Base-by-base conservation (phyloP, 2,888 invertebrate species). In the Sceliomorpha sp. region DNA sequence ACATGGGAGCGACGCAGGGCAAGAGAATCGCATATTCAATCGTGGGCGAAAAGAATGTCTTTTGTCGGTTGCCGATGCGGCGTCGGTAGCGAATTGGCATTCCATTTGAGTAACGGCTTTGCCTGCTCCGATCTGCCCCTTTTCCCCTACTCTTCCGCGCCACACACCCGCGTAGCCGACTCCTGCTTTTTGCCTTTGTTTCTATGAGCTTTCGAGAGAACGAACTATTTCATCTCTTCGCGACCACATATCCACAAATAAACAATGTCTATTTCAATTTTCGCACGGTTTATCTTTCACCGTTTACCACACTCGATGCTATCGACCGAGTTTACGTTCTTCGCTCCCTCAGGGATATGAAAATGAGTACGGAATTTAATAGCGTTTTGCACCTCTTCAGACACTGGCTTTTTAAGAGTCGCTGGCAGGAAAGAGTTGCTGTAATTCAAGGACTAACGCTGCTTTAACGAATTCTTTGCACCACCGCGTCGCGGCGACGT, bases 21-120 rank as follows among this genome's bases (percentile, higher is more conserved):
- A 64, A 55, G 75, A 68, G 64, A 81, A 79, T 80, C 77, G 79
- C 80, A 79, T 78, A 83, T 83, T 83, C 82, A 79, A 80, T 80
- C 77, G 80, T 55, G 76, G 51, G 69, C 75, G 76, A 80, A 77
- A 79, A 78, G 83, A 83, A 83, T 83, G 77, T 77, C 83, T 82
- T 84, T 83, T 83, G 82, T 83, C 78, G 80, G 77, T 70, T 73
- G 72, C 72, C 74, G 72, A 62, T 70, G 74, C 67, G 55, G 72
- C 59, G 64, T 67, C 75, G 63, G 72, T 75, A 50, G 66, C 73
- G 78, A 80, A 83, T 81, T 82, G 82, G 68, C 80, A 79, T 82
- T 81, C 79, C 77, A 79, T 82, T 80, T 79, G 82, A 80, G 79
- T 79, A 81, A 81, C 78, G 79, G 72, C 63, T 27, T 51, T 39